Evolutionary conservation across 2,113 vertebrate genomes (phyloP).

Genomic region (Verasper variegatus): DNA sequence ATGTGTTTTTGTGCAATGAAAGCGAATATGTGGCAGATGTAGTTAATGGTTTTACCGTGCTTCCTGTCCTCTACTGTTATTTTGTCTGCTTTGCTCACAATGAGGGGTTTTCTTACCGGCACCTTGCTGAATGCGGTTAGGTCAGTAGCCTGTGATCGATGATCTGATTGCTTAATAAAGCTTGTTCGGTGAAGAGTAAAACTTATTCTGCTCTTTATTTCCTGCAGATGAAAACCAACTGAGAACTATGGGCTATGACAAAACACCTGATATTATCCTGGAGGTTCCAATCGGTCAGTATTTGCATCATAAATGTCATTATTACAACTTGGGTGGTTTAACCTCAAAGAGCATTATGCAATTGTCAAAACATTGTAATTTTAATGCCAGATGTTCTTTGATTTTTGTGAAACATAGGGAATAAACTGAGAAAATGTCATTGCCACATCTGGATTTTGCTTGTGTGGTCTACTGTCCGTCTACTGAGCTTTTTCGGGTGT

Average conservation of each 20-base stretch:
- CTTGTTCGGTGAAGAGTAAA: constrained; percentile 14
- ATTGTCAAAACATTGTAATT: constrained; percentile 37
- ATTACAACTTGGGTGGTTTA: background rate
- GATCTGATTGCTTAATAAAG: background rate
- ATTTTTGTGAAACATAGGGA: background rate
- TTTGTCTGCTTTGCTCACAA: constrained; percentile 41
- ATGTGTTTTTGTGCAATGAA: constrained; percentile 70
- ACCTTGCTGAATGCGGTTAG: constrained; percentile 27
- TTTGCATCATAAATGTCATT: constrained; percentile 18
- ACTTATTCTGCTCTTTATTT: constrained; percentile 53
- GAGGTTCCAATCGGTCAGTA: constrained; percentile 96
- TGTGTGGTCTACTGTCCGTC: background rate
- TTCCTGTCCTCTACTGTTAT: constrained; percentile 46
- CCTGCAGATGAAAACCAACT: constrained; percentile 95
- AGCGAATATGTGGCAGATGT: constrained; percentile 73
- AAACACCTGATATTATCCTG: constrained; percentile 98
- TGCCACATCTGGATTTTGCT: constrained; percentile 21
- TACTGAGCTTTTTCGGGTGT: constrained; percentile 1
- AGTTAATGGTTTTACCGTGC: constrained; percentile 64
- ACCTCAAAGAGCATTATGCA: background rate
- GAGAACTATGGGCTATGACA: constrained; percentile 96
- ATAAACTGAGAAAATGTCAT: constrained; percentile 40
- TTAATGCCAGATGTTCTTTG: background rate
- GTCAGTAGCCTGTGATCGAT: constrained; percentile 42
- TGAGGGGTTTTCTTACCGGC: constrained; percentile 41